These are phyloP conservation scores for Tipula helvola DNA, from an alignment of 2,888 invertebrate genomes.

Conservation along the genomic window DNA sequence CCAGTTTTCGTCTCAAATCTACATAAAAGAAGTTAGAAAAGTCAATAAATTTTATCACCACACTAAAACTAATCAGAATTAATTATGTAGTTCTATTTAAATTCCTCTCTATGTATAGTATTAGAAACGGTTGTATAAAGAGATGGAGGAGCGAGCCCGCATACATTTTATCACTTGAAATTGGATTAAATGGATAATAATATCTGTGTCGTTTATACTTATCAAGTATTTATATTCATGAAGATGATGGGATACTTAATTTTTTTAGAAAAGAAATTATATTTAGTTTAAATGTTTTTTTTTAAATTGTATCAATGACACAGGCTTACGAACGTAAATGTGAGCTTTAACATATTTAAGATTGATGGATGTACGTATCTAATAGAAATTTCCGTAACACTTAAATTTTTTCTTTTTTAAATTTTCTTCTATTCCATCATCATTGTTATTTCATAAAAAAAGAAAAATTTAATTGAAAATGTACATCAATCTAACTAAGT, in stretches of 20 bases:
- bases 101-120: neutral
- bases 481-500: neutral
- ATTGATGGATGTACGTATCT: neutral
- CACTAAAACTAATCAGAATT: neutral
- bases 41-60: neutral
- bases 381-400: neutral
- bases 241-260: neutral
- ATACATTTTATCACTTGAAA: neutral
- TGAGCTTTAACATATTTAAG: neutral
- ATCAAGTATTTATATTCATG: neutral
- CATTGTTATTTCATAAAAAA: neutral
- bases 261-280: neutral
- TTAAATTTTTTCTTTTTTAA: neutral
- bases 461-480: neutral
- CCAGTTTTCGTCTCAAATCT: neutral
- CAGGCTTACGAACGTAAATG: neutral
- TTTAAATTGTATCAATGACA: neutral
- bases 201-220: neutral
- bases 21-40: neutral
- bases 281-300: neutral
- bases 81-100: neutral
- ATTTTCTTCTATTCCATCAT: neutral
- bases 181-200: neutral
- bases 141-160: too few relatives aligned
- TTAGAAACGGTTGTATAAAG: neutral